Evolutionary conservation across 2,888 invertebrate genomes (phyloP), one percentile per base, ranked within the genome.

Genomic region (Himalopsyche tibetana): DNA sequence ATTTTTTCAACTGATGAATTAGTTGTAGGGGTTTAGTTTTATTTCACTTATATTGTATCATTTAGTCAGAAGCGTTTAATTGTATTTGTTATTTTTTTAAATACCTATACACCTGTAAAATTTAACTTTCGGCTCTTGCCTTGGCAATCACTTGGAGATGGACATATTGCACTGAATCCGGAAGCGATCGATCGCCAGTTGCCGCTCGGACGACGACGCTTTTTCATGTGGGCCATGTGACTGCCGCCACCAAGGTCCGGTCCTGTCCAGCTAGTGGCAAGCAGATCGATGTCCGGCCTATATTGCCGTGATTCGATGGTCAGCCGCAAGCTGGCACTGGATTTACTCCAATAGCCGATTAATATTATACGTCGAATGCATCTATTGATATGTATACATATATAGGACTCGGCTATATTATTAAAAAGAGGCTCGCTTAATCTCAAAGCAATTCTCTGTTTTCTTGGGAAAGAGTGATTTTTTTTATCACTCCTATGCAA

Each of bases 201-300:
- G 63, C 63, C 63, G n/a, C 63, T 2, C 63, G 63, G 28, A 19
- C n/a, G 63, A 63, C 19, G 19, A 28, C 63, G n/a, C 63, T 63
- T 63, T 63, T 63, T 63, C 63, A 63, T 19, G 63, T 28, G 63
- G 63, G n/a, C 63, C 28, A 19, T 19, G 19, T 51, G 51, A 51
- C 51, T 51, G 51, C 51, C 15, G 51, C 15, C 15, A 51, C 19
- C 19, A 63, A 63, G 63, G 63, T 63, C 63, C 63, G 63, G 63
- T 3, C 63, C 63, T 63, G 63, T 63, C 63, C 63, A 63, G 63
- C 63, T 15, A 19, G 63, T 19, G 63, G 19, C 63, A 63, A 2
- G n/a, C 8, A 19, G 63, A 63, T 63, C 19, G 63, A 63, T 63
- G 63, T 63, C 63, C 63, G 63, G 63, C 63, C 63, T 28, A 63